Evolutionary conservation across 1,140 invertebrate species (phyloP).

Genomic region (Drosophila pachea): DNA sequence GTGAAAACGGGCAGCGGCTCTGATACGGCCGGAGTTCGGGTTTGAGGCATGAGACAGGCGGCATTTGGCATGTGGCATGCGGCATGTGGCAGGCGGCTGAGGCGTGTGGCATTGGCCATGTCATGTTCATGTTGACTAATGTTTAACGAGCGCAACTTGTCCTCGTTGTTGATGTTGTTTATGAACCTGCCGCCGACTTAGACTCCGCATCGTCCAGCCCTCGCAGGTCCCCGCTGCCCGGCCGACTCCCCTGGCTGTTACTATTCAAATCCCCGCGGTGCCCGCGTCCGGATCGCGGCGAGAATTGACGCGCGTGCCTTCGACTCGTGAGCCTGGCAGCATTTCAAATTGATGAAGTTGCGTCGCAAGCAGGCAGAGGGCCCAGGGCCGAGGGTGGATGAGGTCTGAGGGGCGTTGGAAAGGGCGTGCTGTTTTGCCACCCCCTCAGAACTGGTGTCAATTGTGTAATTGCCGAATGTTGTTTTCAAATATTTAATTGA

Average conservation of each 20-base stretch:
- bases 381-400: neutral
- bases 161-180: conserved; percentile 72
- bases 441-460: conserved; percentile 62
- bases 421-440: conserved; percentile 12
- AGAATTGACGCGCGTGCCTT: conserved; percentile 69
- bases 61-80: conserved; percentile 20
- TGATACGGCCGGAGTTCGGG: conserved; percentile 13
- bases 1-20: conserved; percentile 36
- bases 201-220: neutral
- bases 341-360: conserved; percentile 79
- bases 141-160: conserved; percentile 68
- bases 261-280: conserved; percentile 70
- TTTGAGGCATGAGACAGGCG: neutral
- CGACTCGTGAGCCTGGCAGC: conserved; percentile 54
- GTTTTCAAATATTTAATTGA: conserved; percentile 78
- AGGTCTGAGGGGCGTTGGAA: neutral
- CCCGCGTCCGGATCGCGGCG: conserved; percentile 26
- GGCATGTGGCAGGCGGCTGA: neutral
- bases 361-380: conserved; percentile 16
- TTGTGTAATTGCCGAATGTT: conserved; percentile 78
- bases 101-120: conserved; percentile 26
- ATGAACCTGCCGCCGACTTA: conserved; percentile 54
- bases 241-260: neutral
- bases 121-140: conserved; percentile 74
- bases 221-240: neutral